phyloP scores from a whole-genome alignment of 2,888 invertebrate species.

The Parnassius orleans region DNA sequence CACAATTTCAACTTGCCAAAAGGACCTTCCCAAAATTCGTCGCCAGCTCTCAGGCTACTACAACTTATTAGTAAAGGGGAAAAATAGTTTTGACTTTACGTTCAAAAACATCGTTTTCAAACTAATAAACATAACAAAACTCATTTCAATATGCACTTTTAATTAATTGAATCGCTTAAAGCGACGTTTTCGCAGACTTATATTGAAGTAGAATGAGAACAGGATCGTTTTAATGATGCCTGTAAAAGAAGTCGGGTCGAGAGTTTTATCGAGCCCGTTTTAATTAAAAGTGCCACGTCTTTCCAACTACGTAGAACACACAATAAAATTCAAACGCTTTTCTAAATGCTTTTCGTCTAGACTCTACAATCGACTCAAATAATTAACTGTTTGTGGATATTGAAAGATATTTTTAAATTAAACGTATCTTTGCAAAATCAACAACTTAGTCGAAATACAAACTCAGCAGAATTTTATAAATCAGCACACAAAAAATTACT shows the following conservation, averaged over 20 bases:
- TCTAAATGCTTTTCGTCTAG: slow-evolving; percentile 13
- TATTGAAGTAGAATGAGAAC: slow-evolving; percentile 23
- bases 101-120: too few species aligned
- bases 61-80: too few species aligned
- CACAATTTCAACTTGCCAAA: too few species aligned
- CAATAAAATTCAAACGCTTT: slow-evolving; percentile 12
- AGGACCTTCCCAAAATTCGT: too few species aligned
- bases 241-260: slow-evolving; percentile 18
- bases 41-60: too few species aligned
- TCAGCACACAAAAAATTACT: too few species aligned
- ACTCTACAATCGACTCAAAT: background rate
- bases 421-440: background rate
- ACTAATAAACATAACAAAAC: background rate
- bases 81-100: too few species aligned
- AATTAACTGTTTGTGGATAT: background rate
- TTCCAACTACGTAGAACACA: slow-evolving; percentile 12
- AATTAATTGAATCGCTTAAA: slow-evolving; percentile 20
- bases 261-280: slow-evolving; percentile 26
- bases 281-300: slow-evolving; percentile 20
- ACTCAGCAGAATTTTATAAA: too few species aligned
- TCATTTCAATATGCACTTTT: slow-evolving; percentile 2
- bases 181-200: slow-evolving; percentile 14
- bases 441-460: background rate
- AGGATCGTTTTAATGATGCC: slow-evolving; percentile 26
- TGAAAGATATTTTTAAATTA: background rate